A percentile compares a stretch with the other conserved stretches of the same genome.
Conservation (phyloP, 2,797 vertebrate species). For the Falco concolor region DNA sequence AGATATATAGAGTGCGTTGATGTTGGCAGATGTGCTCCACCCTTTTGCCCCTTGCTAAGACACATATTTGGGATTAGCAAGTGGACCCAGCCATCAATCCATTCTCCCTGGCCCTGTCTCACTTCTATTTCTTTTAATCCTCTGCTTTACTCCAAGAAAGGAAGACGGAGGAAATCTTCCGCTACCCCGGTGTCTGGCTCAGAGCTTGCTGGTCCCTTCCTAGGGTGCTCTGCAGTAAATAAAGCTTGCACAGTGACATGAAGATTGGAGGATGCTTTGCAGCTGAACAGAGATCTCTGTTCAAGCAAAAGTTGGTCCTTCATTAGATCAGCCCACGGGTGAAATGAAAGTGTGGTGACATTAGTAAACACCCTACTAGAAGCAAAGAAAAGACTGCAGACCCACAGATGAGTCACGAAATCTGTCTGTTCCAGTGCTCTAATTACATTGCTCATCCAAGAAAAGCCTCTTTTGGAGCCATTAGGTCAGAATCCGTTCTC, state of each 20-base stretch:
- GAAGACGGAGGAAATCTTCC: not conserved
- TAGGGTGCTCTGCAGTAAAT: not conserved
- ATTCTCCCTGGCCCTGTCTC: not conserved
- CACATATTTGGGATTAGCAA: not conserved
- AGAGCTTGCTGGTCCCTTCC: not conserved
- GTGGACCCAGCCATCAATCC: not conserved
- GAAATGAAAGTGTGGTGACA: slow-evolving; percentile 34
- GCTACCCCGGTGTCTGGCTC: not conserved
- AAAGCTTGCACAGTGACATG: not conserved
- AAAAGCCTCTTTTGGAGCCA: slow-evolving; percentile 53
- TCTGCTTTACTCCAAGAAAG: not conserved
- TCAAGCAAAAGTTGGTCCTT: slow-evolving; percentile 8
- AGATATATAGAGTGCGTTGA: not conserved
- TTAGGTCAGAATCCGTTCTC: slow-evolving; percentile 55
- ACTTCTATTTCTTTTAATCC: not conserved
- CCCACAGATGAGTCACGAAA: slow-evolving; percentile 56
- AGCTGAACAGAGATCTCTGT: not conserved
- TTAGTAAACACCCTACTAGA: slow-evolving; percentile 39
- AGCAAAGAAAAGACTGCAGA: slow-evolving; percentile 43
- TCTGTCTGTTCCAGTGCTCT: slow-evolving; percentile 55
- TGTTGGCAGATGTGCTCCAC: not conserved
- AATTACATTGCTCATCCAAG: slow-evolving; percentile 61
- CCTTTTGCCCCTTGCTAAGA: not conserved
- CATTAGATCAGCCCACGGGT: slow-evolving; percentile 21
- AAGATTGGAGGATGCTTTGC: not conserved